Percentiles rank a stretch among this genome's conserved stretches.
phyloP scores from a whole-genome alignment of 2,797 vertebrate genomes.

The Natrix natrix region DNA sequence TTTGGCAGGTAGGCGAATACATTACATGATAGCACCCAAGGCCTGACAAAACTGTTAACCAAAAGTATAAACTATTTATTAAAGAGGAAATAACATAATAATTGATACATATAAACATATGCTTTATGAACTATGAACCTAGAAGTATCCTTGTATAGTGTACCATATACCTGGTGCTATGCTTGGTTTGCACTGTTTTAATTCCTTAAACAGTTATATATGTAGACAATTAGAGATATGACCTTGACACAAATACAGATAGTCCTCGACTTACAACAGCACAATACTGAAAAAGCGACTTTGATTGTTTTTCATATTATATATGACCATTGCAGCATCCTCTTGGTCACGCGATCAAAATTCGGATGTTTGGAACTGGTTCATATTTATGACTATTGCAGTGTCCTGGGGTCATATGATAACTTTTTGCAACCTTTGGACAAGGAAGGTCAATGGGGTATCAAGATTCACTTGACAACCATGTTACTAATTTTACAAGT shows the following conservation, averaged over 20 bases:
- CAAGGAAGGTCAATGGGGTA: too few species aligned
- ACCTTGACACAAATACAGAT: neutral
- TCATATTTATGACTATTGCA: too few species aligned
- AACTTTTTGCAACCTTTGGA: too few species aligned
- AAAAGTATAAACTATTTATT: neutral
- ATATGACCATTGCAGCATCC: too few species aligned
- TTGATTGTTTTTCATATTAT: too few species aligned
- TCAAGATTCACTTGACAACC: too few species aligned
- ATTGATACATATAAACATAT: neutral
- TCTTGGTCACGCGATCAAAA: too few species aligned
- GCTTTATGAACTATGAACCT: neutral
- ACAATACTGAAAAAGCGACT: too few species aligned
- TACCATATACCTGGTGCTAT: neutral
- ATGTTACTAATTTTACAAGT: too few species aligned
- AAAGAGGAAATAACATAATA: neutral
- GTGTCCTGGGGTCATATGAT: too few species aligned
- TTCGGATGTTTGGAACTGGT: too few species aligned
- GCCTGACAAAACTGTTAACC: neutral
- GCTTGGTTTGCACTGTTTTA: neutral
- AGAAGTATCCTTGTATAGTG: neutral
- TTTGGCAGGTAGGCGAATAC: neutral
- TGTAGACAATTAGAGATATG: neutral
- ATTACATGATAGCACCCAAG: neutral
- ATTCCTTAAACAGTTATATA: neutral
- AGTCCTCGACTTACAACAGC: too few species aligned